A percentile compares a stretch with the other conserved stretches of the same genome.
phyloP scores from a whole-genome alignment of 2,113 vertebrate genomes.

The Arothron firmamentum region DNA sequence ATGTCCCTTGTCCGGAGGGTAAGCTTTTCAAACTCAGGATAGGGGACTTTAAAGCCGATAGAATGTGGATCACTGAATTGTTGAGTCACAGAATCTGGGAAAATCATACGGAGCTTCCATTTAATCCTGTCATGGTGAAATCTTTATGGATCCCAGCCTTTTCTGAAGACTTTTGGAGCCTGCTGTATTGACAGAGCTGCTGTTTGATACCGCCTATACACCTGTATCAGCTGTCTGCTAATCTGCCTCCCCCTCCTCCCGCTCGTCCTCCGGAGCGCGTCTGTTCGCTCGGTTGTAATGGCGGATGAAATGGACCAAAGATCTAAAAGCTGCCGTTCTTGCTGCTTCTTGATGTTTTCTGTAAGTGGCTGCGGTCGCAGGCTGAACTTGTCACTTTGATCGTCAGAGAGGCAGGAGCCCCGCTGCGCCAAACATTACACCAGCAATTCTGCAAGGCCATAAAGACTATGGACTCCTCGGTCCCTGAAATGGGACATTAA shows the following conservation, averaged over 20 bases:
- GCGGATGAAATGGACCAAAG: conserved; percentile 71
- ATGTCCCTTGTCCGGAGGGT: conserved; percentile 68
- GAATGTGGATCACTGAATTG: conserved; percentile 74
- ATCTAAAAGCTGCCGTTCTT: conserved; percentile 70
- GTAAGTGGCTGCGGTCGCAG: conserved; percentile 60
- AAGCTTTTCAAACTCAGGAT: conserved; percentile 73
- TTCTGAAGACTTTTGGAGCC: conserved; percentile 52
- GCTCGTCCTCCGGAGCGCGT: conserved; percentile 54
- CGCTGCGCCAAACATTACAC: conserved; percentile 68
- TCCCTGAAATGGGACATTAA: conserved; percentile 78
- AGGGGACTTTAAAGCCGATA: conserved; percentile 70
- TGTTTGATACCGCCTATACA: conserved; percentile 69
- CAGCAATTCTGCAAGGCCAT: conserved; percentile 54
- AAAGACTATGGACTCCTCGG: conserved; percentile 67
- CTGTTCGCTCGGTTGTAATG: conserved; percentile 55
- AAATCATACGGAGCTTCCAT: conserved; percentile 64
- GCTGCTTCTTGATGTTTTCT: conserved; percentile 57
- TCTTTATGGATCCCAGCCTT: conserved; percentile 46
- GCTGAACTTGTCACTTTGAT: conserved; percentile 65
- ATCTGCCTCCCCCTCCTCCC: conserved; percentile 67
- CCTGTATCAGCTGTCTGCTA: conserved; percentile 76
- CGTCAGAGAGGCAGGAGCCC: conserved; percentile 60
- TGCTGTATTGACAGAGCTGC: conserved; percentile 67
- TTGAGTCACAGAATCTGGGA: conserved; percentile 76
- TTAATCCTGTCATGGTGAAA: conserved; percentile 72